Base-by-base conservation (phyloP, 2,888 invertebrate genomes). In the Spatulosminthurus flaviceps region DNA sequence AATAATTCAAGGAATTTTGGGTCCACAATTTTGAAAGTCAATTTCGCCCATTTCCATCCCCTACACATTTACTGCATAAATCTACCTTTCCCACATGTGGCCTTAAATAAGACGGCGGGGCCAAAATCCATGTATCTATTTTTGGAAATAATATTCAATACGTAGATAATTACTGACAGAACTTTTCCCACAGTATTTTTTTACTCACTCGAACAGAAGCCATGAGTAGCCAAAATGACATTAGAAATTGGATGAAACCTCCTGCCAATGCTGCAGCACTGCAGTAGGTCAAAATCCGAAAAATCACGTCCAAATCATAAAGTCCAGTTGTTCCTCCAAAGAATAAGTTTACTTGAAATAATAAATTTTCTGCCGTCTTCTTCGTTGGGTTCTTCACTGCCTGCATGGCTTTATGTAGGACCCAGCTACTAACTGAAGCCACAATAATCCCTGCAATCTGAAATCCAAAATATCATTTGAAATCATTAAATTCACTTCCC, bases 221-320 rank as follows among this genome's bases (percentile, higher is more conserved):
- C 66, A 85, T 82, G 1, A 85, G 81, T 5, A 85, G 82, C 85
- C 85, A 85, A 66, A 85, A 85, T 71, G 83, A 83, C 83, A 85
- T 84, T 71, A 85, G 78, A 64, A 85, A 85, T 43, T 85, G 85
- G 42, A 85, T 78, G 79, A 85, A 85, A 34, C 84, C 85, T 24
- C 84, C 85, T 28, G 82, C 81, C 16, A 85, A 81, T 16, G 85
- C 83, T 16, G 84, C 83, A 1, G 83, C 85, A 73, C 80, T 81
- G 66, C 83, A 83, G 34, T 82, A 81, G 24, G 83, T 84, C 26
- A 85, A 78, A 66, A 85, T 85, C 71, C 85, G 70, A 77, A 84
- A 85, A 42, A 85, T 84, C 60, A 84, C 83, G 73, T 85, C 84
- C 43, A 85, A 79, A 77, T 85, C 85, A 64, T 85, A 85, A 28